Evolutionary conservation across 2,888 invertebrate genomes (phyloP).

Genomic region (Sylvicola cinctus): DNA sequence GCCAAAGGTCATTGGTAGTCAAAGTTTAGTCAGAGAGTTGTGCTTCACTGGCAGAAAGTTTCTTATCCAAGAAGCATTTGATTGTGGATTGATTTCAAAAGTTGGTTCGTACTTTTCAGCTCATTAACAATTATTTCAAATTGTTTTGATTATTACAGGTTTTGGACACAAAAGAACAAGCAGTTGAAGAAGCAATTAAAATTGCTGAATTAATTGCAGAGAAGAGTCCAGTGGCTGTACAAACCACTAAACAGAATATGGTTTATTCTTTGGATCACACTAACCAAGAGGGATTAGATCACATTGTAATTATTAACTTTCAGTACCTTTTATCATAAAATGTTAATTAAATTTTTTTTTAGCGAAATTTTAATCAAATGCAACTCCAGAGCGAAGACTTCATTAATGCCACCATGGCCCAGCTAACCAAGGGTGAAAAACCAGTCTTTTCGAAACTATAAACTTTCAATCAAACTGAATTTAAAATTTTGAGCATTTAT

Average conservation of each 20-base stretch:
- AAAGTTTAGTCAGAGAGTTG: constrained; percentile 71
- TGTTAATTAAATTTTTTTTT: too few species aligned
- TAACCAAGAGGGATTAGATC: constrained; percentile 71
- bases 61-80: constrained; percentile 55
- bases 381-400: constrained; percentile 85
- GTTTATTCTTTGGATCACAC: constrained; percentile 76
- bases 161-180: constrained; percentile 19
- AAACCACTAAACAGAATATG: constrained; percentile 67
- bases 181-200: constrained; percentile 50
- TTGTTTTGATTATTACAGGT: constrained; percentile 12
- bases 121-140: constrained; percentile 1
- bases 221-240: constrained; percentile 89
- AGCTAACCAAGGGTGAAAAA: constrained; percentile 44
- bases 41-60: constrained; percentile 73
- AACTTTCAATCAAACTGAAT: too few species aligned
- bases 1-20: constrained; percentile 71
- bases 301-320: too few species aligned
- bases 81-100: constrained; percentile 67
- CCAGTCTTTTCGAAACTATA: constrained; percentile 65
- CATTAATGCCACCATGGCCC: constrained; percentile 55
- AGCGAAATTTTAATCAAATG: constrained; percentile 65
- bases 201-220: constrained; percentile 60
- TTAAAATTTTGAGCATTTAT: too few species aligned
- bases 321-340: too few species aligned
- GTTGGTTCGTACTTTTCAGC: constrained; percentile 23